Percentiles rank a stretch among this genome's conserved stretches.
Evolutionary conservation across 2,797 vertebrate genomes (phyloP).

Genomic region (Spinus pinus): DNA sequence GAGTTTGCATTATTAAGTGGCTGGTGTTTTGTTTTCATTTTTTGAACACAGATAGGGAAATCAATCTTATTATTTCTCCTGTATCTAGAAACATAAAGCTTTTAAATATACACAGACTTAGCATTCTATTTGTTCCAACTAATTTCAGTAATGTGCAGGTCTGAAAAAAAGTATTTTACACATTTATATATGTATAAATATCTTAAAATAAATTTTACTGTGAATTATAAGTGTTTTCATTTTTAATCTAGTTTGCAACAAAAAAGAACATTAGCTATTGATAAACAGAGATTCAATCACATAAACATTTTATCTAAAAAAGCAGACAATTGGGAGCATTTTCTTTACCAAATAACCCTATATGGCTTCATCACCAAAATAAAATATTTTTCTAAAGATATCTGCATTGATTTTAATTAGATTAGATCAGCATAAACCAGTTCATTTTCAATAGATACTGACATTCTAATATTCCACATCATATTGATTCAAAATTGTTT

Average conservation of each 20-base stretch:
- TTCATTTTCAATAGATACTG: slow-evolving; percentile 22
- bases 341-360: not conserved
- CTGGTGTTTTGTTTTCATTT: not conserved
- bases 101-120: not conserved
- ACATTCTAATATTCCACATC: slow-evolving; percentile 15
- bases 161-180: not conserved
- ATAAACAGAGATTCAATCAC: not conserved
- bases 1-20: not conserved
- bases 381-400: not conserved
- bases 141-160: fast-evolving
- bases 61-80: not conserved
- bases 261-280: not conserved
- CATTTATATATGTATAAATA: not conserved
- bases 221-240: not conserved
- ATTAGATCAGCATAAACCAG: slow-evolving; percentile 8
- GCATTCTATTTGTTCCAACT: not conserved
- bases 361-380: not conserved
- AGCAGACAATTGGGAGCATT: not conserved
- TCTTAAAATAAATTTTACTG: not conserved
- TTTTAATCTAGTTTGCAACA: not conserved
- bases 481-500: slow-evolving; percentile 4
- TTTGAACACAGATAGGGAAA: not conserved
- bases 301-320: not conserved
- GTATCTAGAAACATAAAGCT: not conserved
- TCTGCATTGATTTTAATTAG: slow-evolving; percentile 48